phyloP scores from a whole-genome alignment of 2,113 vertebrate species.

The Burhinus oedicnemus region DNA sequence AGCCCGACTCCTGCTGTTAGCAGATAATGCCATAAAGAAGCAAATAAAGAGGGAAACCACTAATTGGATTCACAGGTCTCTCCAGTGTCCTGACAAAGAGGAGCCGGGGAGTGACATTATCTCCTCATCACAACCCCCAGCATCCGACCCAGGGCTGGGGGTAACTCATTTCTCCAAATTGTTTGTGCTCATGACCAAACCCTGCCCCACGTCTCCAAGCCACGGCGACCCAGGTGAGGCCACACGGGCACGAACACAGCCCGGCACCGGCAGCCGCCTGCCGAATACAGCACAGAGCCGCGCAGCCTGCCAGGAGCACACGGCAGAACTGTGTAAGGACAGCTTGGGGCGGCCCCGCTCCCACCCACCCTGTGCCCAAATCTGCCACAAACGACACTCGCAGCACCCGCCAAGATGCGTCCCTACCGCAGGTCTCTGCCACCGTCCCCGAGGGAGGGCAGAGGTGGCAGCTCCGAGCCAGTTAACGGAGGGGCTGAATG shows the following conservation, averaged over 20 bases:
- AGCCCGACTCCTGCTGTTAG: not conserved
- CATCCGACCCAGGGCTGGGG: accelerated
- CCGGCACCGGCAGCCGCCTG: accelerated
- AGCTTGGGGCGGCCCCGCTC: not conserved
- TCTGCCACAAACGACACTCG: accelerated
- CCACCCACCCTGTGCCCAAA: not conserved
- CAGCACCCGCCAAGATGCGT: accelerated
- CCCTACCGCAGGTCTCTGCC: not conserved
- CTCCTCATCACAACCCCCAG: not conserved
- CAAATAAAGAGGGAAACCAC: constrained; percentile 24
- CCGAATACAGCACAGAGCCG: not conserved
- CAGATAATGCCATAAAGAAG: constrained; percentile 9
- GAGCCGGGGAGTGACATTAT: not conserved
- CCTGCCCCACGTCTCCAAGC: not conserved
- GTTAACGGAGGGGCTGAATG: not conserved
- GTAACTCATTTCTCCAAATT: not conserved
- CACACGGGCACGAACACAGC: accelerated
- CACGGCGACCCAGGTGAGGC: not conserved
- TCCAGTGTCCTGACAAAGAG: not conserved
- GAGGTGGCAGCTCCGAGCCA: not conserved
- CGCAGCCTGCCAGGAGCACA: not conserved
- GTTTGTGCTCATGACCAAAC: not conserved
- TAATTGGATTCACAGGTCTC: constrained; percentile 24
- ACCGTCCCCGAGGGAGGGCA: accelerated
- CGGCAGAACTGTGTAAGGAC: not conserved